These are phyloP conservation scores for Pollimyrus isidori DNA, from an alignment of 2,113 vertebrate species.

Conservation along the genomic window DNA sequence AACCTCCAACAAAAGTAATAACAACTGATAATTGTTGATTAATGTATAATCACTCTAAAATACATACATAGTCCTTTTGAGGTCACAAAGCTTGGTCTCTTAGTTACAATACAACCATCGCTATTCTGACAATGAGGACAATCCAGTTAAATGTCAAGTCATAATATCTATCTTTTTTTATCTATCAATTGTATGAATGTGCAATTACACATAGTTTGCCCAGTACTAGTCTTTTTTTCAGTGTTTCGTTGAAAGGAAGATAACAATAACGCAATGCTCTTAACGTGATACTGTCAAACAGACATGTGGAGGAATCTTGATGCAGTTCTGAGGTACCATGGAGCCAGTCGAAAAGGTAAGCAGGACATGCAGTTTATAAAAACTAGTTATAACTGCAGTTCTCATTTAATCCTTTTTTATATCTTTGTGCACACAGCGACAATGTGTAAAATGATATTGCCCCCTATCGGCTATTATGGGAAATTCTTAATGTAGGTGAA, in stretches of 20 bases:
- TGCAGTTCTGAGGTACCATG: neutral
- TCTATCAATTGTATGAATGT: neutral
- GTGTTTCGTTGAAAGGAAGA: neutral
- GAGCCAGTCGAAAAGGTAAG: neutral
- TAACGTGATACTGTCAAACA: neutral
- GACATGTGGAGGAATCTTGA: neutral
- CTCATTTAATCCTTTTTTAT: neutral
- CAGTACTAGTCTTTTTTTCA: neutral
- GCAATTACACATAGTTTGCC: neutral
- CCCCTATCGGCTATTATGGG: neutral
- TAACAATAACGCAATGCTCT: neutral
- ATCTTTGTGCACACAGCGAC: neutral
- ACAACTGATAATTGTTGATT: neutral
- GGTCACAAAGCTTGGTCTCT: neutral
- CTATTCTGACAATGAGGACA: neutral
- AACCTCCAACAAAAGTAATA: neutral
- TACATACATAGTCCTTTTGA: neutral
- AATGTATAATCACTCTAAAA: neutral
- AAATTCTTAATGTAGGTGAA: neutral
- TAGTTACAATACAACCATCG: neutral
- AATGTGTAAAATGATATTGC: neutral
- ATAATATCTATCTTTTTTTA: neutral
- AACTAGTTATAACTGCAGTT: neutral
- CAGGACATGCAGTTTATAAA: neutral
- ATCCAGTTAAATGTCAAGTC: neutral